A percentile compares a stretch with the other conserved stretches of the same genome.
phyloP scores from a whole-genome alignment of 2,888 invertebrate genomes.

The Villa cingulata region DNA sequence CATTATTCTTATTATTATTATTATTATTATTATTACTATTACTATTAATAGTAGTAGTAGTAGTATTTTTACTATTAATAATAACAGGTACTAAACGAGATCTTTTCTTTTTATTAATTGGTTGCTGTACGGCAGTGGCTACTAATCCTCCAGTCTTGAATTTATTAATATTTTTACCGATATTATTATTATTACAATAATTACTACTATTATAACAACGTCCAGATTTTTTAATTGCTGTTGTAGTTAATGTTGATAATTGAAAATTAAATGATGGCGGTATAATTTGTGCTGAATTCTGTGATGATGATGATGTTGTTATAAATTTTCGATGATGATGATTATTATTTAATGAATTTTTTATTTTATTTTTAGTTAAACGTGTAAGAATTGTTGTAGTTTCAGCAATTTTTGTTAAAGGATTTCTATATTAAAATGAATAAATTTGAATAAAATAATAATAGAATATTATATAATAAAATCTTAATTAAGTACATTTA shows the following conservation, averaged over 20 bases:
- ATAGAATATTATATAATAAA: too few relatives aligned
- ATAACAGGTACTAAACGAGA: background rate
- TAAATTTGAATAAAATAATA: too few relatives aligned
- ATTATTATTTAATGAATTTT: slow-evolving; percentile 1
- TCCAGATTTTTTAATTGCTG: too few relatives aligned
- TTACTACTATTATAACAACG: too few relatives aligned
- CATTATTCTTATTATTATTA: background rate
- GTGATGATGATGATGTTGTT: slow-evolving; percentile 29
- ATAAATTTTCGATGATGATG: background rate
- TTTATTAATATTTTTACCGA: slow-evolving; percentile 22
- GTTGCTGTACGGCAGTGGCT: slow-evolving; percentile 39
- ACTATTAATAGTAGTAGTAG: too few relatives aligned
- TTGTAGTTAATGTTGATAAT: too few relatives aligned
- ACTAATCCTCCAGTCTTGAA: slow-evolving; percentile 48
- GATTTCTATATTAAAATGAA: slow-evolving; percentile 14
- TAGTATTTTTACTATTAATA: background rate
- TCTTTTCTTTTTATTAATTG: slow-evolving; percentile 5
- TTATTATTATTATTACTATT: too few relatives aligned
- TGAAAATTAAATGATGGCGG: background rate
- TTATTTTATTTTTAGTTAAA: slow-evolving; percentile 18
- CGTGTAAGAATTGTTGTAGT: slow-evolving; percentile 24
- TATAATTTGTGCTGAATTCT: background rate
- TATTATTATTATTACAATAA: too few relatives aligned
- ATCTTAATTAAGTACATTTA: background rate
- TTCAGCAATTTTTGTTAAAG: slow-evolving; percentile 25